Conservation (phyloP, 2,113 vertebrate species). For the Entelurus aequoreus region DNA sequence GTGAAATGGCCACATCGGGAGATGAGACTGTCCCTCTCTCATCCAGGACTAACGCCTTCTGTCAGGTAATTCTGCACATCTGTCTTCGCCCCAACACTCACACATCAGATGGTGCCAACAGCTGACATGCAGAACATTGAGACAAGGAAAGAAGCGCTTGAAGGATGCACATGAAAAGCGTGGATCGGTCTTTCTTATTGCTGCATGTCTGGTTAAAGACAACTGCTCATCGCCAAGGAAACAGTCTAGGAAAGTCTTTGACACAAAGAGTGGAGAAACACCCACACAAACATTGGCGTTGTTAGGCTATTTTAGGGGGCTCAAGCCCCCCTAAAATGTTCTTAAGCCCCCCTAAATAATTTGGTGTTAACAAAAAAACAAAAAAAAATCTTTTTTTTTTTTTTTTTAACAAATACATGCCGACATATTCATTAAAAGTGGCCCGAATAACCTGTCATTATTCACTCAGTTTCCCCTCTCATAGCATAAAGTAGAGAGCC, state of each 20-base stretch:
- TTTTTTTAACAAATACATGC: no score
- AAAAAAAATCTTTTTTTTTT: no score
- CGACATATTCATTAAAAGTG: no score
- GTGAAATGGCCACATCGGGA: constrained; percentile 42
- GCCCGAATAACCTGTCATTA: no score
- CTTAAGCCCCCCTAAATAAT: no score
- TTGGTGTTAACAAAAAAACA: no score
- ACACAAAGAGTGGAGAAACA: no score
- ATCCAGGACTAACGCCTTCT: constrained; percentile 50
- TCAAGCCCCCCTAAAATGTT: no score
- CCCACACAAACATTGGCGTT: no score
- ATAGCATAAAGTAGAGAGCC: no score
- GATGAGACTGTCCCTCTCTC: constrained; percentile 50
- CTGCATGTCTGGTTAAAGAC: constrained; percentile 76
- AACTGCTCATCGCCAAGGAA: constrained; percentile 72
- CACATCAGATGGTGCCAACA: constrained; percentile 23
- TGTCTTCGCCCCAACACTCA: neutral
- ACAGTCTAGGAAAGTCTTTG: constrained; percentile 52
- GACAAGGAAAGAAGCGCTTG: neutral
- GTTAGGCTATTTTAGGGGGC: no score
- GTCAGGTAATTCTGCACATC: constrained; percentile 62
- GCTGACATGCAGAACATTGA: constrained; percentile 21
- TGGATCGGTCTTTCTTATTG: constrained; percentile 70
- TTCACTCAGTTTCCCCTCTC: no score
- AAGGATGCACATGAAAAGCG: constrained; percentile 59